phyloP scores from a whole-genome alignment of 2,888 invertebrate genomes.

The Ypsolopha scabrella region DNA sequence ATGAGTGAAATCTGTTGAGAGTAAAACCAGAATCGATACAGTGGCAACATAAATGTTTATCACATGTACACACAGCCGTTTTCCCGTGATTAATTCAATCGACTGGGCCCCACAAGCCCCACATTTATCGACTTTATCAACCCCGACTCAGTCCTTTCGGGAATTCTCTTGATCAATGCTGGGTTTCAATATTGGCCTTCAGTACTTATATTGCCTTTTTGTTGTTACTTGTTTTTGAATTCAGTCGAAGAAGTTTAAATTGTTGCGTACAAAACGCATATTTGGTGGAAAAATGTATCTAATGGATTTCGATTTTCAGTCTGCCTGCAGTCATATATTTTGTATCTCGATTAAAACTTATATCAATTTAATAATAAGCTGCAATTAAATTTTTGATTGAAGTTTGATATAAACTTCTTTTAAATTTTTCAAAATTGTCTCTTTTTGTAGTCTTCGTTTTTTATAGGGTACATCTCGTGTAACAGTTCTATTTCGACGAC shows the following conservation, averaged over 20 bases:
- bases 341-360: too few relatives aligned
- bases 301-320: too few relatives aligned
- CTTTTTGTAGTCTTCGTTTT: too few relatives aligned
- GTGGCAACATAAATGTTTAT: slow-evolving; percentile 21
- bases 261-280: too few relatives aligned
- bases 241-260: too few relatives aligned
- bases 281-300: too few relatives aligned
- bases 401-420: too few relatives aligned
- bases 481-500: neutral
- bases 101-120: slow-evolving; percentile 33
- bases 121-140: slow-evolving; percentile 18
- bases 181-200: slow-evolving; percentile 18
- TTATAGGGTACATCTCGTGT: too few relatives aligned
- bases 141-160: slow-evolving; percentile 13
- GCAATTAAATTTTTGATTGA: too few relatives aligned
- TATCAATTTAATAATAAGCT: too few relatives aligned
- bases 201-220: slow-evolving; percentile 1
- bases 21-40: slow-evolving; percentile 18
- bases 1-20: slow-evolving; percentile 5
- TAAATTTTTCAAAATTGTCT: too few relatives aligned
- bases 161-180: slow-evolving; percentile 26
- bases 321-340: too few relatives aligned
- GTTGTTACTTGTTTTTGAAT: neutral
- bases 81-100: slow-evolving; percentile 58
- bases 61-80: slow-evolving; percentile 28